Percentiles rank a stretch among this genome's conserved stretches.
phyloP scores from a whole-genome alignment of 2,113 vertebrate genomes.

The Beaufortia kweichowensis region DNA sequence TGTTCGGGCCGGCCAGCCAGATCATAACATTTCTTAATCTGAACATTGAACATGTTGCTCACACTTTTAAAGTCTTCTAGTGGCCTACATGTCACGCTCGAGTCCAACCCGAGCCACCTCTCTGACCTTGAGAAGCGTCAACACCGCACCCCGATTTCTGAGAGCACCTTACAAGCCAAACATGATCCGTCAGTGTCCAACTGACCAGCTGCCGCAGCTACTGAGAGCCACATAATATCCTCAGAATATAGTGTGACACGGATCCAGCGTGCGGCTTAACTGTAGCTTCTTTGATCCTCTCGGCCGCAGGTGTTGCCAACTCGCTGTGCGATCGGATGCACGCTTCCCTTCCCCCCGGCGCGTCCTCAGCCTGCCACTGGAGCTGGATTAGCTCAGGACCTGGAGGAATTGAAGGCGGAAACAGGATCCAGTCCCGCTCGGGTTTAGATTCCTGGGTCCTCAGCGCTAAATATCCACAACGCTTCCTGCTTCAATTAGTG shows the following conservation, averaged over 20 bases:
- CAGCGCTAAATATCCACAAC: constrained; percentile 63
- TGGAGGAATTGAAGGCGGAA: constrained; percentile 60
- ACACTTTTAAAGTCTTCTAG: not conserved
- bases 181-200: constrained; percentile 41
- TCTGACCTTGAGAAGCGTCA: constrained; percentile 36
- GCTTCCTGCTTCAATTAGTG: constrained; percentile 75
- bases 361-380: constrained; percentile 60
- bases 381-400: constrained; percentile 72
- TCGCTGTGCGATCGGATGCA: constrained; percentile 57
- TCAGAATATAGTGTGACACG: constrained; percentile 69
- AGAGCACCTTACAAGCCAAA: constrained; percentile 38
- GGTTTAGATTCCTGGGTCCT: constrained; percentile 53
- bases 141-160: not conserved
- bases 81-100: not conserved
- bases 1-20: no score
- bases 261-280: constrained; percentile 69
- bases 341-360: constrained; percentile 41
- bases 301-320: constrained; percentile 54
- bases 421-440: constrained; percentile 66
- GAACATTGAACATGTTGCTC: not conserved
- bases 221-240: constrained; percentile 70
- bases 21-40: not conserved
- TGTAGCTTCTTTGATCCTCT: constrained; percentile 51
- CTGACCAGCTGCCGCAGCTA: constrained; percentile 63
- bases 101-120: not conserved